A percentile compares a stretch with the other conserved stretches of the same genome.
These are phyloP conservation scores for roundworm (Caenorhabditis elegans) DNA, from an alignment of 1,140 invertebrate genomes.

Conservation along the genomic window DNA sequence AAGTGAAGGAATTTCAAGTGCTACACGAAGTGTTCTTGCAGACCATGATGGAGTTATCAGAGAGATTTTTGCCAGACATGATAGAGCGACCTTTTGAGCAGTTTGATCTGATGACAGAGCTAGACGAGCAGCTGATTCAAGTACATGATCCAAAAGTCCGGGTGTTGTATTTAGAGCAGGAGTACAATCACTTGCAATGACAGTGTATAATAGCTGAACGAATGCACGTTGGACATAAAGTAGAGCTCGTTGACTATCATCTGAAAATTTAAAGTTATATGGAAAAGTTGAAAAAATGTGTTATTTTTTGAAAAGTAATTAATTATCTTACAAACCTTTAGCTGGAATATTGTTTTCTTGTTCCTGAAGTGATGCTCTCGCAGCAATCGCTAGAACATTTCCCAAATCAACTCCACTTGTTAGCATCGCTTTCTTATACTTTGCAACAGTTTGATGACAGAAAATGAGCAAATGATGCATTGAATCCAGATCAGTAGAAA, in stretches of 20 bases:
- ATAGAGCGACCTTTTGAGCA: constrained; percentile 33
- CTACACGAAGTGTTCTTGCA: neutral
- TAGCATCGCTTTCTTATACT: constrained; percentile 42
- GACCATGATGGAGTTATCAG: neutral
- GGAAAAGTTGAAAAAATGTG: neutral
- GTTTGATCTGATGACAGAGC: constrained; percentile 33
- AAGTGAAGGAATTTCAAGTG: constrained; percentile 26
- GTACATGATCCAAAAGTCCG: neutral
- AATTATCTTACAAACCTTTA: neutral
- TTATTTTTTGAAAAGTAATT: neutral
- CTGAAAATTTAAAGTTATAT: neutral
- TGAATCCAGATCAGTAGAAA: constrained; percentile 36
- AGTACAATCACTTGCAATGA: neutral
- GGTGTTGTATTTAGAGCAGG: neutral
- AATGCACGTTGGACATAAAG: constrained; percentile 35
- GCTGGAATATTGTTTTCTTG: neutral
- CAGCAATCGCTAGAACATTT: constrained; percentile 27
- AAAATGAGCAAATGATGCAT: constrained; percentile 48
- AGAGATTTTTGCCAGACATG: constrained; percentile 1
- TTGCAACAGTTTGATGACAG: constrained; percentile 43
- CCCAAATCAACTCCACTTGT: constrained; percentile 28
- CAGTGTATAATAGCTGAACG: constrained; percentile 15
- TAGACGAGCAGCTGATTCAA: constrained; percentile 26
- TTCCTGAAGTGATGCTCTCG: neutral
- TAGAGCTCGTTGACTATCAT: constrained; percentile 31